Percentiles rank a stretch among this genome's conserved stretches.
Evolutionary conservation across 2,888 invertebrate genomes (phyloP).

Genomic region (Dromius quadrimaculatus): DNA sequence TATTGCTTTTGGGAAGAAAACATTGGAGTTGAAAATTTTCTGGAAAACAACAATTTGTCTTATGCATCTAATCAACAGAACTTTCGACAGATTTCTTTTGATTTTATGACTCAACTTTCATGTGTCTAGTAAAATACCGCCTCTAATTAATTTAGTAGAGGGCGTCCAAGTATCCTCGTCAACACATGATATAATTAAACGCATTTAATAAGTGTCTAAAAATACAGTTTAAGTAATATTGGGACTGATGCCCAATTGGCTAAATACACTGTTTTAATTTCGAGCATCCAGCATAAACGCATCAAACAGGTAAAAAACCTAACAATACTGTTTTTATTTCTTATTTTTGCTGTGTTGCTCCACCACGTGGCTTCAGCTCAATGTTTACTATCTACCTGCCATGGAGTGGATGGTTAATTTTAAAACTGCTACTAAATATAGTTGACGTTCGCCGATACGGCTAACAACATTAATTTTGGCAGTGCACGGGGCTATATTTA

Average conservation of each 20-base stretch:
- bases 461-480: conserved; percentile 37
- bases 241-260: conserved; percentile 37
- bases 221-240: conserved; percentile 42
- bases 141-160: conserved; percentile 32
- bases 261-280: conserved; percentile 38
- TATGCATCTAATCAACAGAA: too few species aligned
- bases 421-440: conserved; percentile 35
- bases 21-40: too few species aligned
- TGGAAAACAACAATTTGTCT: too few species aligned
- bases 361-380: neutral
- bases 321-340: too few species aligned
- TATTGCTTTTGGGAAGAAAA: too few species aligned
- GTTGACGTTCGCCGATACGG: conserved; percentile 18
- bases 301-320: neutral
- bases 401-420: conserved; percentile 4
- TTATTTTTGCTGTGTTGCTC: neutral
- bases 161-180: conserved; percentile 34
- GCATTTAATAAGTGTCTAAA: conserved; percentile 42
- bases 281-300: conserved; percentile 11
- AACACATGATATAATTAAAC: conserved; percentile 45
- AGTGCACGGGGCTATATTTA: conserved; percentile 12
- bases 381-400: conserved; percentile 6
- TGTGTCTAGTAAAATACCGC: conserved; percentile 1
- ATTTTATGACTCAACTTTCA: too few species aligned
- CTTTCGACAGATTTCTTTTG: too few species aligned